Percentiles rank a stretch among this genome's conserved stretches.
Conservation (phyloP, 2,888 invertebrate species). For the Unio delphinus region DNA sequence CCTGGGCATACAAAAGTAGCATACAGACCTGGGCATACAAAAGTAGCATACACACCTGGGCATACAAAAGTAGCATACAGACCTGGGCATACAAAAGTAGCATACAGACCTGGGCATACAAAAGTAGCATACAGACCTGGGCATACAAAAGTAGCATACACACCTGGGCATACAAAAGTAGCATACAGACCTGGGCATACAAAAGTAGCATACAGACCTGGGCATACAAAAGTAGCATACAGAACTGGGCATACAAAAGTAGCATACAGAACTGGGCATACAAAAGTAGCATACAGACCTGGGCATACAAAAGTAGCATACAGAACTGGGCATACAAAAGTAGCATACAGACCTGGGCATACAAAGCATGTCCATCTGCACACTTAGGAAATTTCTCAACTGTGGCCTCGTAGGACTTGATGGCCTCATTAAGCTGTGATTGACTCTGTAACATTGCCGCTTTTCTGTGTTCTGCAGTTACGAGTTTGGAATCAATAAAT, state of each 20-base stretch:
- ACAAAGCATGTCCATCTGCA: slow-evolving; percentile 89
- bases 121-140: slow-evolving; percentile 76
- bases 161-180: not conserved
- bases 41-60: slow-evolving; percentile 77
- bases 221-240: slow-evolving; percentile 78
- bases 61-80: slow-evolving; percentile 77
- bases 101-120: slow-evolving; percentile 84
- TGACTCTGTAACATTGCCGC: slow-evolving; percentile 73
- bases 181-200: slow-evolving; percentile 83
- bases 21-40: slow-evolving; percentile 85
- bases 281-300: slow-evolving; percentile 76
- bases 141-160: slow-evolving; percentile 78
- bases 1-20: slow-evolving; percentile 85
- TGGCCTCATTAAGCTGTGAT: slow-evolving; percentile 75
- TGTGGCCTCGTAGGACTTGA: slow-evolving; percentile 79
- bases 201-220: slow-evolving; percentile 78
- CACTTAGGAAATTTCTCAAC: slow-evolving; percentile 86
- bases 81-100: slow-evolving; percentile 85
- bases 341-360: slow-evolving; percentile 81
- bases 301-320: slow-evolving; percentile 80
- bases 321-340: slow-evolving; percentile 85
- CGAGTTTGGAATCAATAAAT: not conserved
- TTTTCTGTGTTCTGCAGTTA: slow-evolving; percentile 80
- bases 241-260: not conserved
- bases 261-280: slow-evolving; percentile 83